Base-by-base conservation (phyloP, 2,888 invertebrate species). In the Hirudinaria manillensis region DNA sequence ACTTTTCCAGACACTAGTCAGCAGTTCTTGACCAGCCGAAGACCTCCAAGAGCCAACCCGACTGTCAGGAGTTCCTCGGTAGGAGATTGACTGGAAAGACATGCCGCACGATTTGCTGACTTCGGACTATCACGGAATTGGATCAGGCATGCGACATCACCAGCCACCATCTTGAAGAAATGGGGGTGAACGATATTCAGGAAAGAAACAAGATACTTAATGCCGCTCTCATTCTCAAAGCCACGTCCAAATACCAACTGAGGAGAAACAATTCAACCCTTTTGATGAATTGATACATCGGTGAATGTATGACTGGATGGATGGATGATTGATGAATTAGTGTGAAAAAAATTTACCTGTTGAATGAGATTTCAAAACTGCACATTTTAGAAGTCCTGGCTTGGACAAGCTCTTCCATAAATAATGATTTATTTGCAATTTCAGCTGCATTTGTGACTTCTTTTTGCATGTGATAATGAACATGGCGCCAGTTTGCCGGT, bases 141-240 rank as follows among this genome's bases (percentile, higher is more conserved):
- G 84, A 84, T 72, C 82, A 83, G 78, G 94, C 80, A 94, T 93
- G 70, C 93, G 94, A 77, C 45, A 16, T 45, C 45, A 45, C 45
- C 45, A 45, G 45, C 45, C 93, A 93, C 85, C 95, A 97, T 86
- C 88, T 97, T 80, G 93, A 93, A 53, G 91, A 92, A 79, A 89
- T 97, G 82, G 95, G 96, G 70, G 93, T 97, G 81, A 94, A 93
- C 71, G 89, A 97, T 78, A 94, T 95, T 27, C 96, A 96, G 72
- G 96, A 97, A 86, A 96, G 96, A 87, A 95, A 96, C 88, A 97
- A 97, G 87, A 95, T 97, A 79, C 93, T 94, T 91, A 93, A 93
- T 87, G 92, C 92, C 87, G 92, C 94, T 83, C 93, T 93, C 83
- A 92, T 92, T 81, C 90, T 93, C 87, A 89, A 93, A 10, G 29